Conservation (phyloP, 2,797 vertebrate species). For the Coluber constrictor region DNA sequence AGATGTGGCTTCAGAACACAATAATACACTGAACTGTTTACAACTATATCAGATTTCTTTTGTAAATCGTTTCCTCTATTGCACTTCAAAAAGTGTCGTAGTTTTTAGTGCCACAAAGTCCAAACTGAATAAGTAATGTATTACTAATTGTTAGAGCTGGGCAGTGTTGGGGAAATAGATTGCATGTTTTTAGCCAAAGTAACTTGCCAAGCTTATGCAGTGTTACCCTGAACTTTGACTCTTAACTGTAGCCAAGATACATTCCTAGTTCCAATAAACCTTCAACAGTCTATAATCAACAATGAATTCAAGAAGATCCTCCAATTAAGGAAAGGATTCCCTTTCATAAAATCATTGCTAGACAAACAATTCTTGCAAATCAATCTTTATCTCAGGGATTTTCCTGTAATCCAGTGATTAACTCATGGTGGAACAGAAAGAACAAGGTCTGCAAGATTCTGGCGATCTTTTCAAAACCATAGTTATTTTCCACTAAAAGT, state of each 20-base stretch:
- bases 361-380: slow-evolving; percentile 52
- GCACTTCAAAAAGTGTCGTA: slow-evolving; percentile 33
- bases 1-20: background rate
- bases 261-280: slow-evolving; percentile 51
- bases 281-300: slow-evolving; percentile 54
- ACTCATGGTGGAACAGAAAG: slow-evolving; percentile 24
- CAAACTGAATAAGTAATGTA: slow-evolving; percentile 50
- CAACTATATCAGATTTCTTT: slow-evolving; percentile 10
- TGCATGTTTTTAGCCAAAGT: slow-evolving; percentile 51
- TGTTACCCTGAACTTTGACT: slow-evolving; percentile 61
- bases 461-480: slow-evolving; percentile 62
- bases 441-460: slow-evolving; percentile 52
- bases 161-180: slow-evolving; percentile 37
- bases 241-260: slow-evolving; percentile 64
- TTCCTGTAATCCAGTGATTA: slow-evolving; percentile 50
- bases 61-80: slow-evolving; percentile 24
- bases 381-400: slow-evolving; percentile 43
- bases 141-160: slow-evolving; percentile 19
- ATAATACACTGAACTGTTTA: background rate
- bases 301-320: slow-evolving; percentile 33
- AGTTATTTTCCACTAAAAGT: slow-evolving; percentile 64
- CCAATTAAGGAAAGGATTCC: slow-evolving; percentile 45
- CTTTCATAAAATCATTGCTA: slow-evolving; percentile 49
- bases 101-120: slow-evolving; percentile 23
- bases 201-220: slow-evolving; percentile 45